Percentiles rank a stretch among this genome's conserved stretches.
phyloP scores from a whole-genome alignment of 2,888 invertebrate genomes.

The Aporophyla lueneburgensis region DNA sequence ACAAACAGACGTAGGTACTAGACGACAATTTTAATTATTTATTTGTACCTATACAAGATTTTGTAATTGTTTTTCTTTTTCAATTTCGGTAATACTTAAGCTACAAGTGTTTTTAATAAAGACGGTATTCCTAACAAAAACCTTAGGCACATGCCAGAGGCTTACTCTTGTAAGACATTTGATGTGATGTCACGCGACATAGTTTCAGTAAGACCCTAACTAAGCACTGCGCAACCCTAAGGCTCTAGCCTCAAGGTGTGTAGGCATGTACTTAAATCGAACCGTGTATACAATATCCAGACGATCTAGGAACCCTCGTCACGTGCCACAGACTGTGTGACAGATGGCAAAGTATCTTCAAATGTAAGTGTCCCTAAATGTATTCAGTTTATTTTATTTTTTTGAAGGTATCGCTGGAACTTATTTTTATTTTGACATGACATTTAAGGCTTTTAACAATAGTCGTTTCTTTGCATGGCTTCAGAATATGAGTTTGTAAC shows the following conservation, averaged over 20 bases:
- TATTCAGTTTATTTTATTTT: slow-evolving; percentile 38
- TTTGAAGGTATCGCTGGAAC: background rate
- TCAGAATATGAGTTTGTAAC: too few species aligned
- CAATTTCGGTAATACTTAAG: background rate
- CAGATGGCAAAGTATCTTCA: slow-evolving; percentile 46
- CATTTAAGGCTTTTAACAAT: background rate
- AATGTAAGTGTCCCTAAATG: slow-evolving; percentile 31
- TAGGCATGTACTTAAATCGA: slow-evolving; percentile 8
- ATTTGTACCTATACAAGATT: too few species aligned
- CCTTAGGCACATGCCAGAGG: background rate
- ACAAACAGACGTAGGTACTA: too few species aligned
- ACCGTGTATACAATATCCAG: slow-evolving; percentile 23
- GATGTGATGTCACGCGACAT: background rate
- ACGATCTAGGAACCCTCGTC: slow-evolving; percentile 46
- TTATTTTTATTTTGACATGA: background rate
- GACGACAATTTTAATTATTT: too few species aligned
- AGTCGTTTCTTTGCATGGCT: too few species aligned
- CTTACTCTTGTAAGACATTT: background rate
- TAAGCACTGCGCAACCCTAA: slow-evolving; percentile 8
- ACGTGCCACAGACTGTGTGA: slow-evolving; percentile 28
- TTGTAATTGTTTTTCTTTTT: too few species aligned
- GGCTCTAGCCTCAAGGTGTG: background rate
- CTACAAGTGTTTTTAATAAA: background rate
- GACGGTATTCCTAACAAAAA: background rate
- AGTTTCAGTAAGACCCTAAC: background rate